phyloP scores from a whole-genome alignment of 2,797 vertebrate species.

The Chelmon rostratus region DNA sequence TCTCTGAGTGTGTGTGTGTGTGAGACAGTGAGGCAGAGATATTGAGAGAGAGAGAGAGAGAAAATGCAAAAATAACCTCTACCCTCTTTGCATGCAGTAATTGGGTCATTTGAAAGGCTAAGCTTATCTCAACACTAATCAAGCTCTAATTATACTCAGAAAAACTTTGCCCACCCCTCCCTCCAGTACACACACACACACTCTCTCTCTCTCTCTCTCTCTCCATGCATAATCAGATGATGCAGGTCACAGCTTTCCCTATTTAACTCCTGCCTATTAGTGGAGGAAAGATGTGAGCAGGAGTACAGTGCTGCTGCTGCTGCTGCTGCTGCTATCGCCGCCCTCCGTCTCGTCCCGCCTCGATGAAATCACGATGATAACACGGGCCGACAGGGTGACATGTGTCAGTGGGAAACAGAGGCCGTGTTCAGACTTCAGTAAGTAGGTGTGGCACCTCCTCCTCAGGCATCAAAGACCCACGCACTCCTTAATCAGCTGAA shows the following conservation, averaged over 20 bases:
- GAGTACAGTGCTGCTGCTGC: conserved; percentile 21
- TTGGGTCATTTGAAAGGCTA: conserved; percentile 84
- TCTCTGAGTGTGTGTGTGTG: conserved; percentile 16
- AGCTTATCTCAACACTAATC: conserved; percentile 83
- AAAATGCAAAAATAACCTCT: conserved; percentile 75
- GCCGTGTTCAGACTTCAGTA: conserved; percentile 27
- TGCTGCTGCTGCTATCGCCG: conserved; percentile 3
- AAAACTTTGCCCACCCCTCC: conserved; percentile 71
- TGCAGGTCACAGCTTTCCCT: conserved; percentile 70
- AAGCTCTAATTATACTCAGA: conserved; percentile 79
- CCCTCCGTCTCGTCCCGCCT: conserved; percentile 16
- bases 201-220: no score
- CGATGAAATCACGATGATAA: conserved; percentile 29
- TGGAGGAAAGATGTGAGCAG: conserved; percentile 44
- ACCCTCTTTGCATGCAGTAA: conserved; percentile 79
- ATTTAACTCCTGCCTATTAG: conserved; percentile 72
- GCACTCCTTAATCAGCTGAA: not conserved
- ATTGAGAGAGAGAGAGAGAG: conserved; percentile 23
- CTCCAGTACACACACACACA: conserved; percentile 13
- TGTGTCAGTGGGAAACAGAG: conserved; percentile 40
- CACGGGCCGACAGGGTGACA: conserved; percentile 42
- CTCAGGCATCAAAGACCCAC: conserved; percentile 20
- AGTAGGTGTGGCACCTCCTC: conserved; percentile 42
- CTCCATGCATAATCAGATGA: conserved; percentile 72
- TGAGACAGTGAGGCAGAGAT: conserved; percentile 18